These are phyloP conservation scores for Drosophila peninsularis DNA, from an alignment of 2,888 invertebrate species.

Conservation along the genomic window DNA sequence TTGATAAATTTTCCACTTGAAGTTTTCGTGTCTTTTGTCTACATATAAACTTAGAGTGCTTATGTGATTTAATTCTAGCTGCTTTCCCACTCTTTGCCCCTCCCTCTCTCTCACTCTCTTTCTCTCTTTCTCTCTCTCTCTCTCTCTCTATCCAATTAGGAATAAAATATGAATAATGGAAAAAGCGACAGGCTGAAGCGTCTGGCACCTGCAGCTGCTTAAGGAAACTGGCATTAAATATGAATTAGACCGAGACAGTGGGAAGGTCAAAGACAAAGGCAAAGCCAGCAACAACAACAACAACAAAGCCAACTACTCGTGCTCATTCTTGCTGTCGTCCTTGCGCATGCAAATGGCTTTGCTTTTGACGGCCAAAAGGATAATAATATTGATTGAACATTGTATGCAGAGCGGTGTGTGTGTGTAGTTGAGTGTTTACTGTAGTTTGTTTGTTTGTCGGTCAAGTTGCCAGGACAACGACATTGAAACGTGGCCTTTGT, in stretches of 20 bases:
- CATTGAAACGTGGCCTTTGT: constrained; percentile 55
- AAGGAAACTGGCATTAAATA: constrained; percentile 66
- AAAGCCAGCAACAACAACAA: constrained; percentile 27
- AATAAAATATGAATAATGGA: constrained; percentile 66
- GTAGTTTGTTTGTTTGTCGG: constrained; percentile 53
- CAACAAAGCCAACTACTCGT: constrained; percentile 10
- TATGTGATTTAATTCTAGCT: constrained; percentile 8
- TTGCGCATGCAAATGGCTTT: constrained; percentile 64
- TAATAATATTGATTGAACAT: constrained; percentile 70
- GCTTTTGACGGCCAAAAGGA: constrained; percentile 71
- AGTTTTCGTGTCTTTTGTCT: background rate
- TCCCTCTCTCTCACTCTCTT: background rate
- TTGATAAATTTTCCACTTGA: background rate
- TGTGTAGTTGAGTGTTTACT: constrained; percentile 49
- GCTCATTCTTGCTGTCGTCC: constrained; percentile 37
- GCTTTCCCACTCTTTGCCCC: background rate
- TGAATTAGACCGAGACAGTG: constrained; percentile 56
- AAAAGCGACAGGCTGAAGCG: constrained; percentile 49
- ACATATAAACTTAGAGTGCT: background rate
- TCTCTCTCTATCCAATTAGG: constrained; percentile 39
- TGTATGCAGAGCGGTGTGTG: constrained; percentile 17
- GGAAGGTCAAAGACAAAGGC: constrained; percentile 60
- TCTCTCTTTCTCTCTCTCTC: too few species aligned
- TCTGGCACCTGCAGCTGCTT: constrained; percentile 60
- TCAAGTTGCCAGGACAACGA: constrained; percentile 69